Evolutionary conservation across 2,888 invertebrate species (phyloP).

Genomic region (Cephus nigrinus): DNA sequence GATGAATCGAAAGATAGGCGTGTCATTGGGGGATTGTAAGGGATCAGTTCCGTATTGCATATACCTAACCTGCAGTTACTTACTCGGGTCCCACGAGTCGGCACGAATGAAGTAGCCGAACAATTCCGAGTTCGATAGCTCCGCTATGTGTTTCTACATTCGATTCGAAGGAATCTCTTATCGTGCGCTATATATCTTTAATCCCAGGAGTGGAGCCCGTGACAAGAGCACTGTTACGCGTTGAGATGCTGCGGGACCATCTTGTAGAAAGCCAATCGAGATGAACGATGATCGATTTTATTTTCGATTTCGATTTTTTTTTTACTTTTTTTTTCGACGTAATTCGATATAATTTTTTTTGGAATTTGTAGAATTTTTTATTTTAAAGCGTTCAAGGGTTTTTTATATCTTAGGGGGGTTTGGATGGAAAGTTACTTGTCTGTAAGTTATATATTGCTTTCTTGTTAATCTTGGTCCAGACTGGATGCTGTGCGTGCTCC

Average conservation of each 20-base stretch:
- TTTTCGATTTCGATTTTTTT: background rate
- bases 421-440: background rate
- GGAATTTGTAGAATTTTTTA: background rate
- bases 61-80: background rate
- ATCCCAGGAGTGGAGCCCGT: constrained; percentile 39
- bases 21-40: background rate
- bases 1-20: background rate
- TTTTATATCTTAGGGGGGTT: background rate
- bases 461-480: background rate
- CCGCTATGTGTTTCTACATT: constrained; percentile 31
- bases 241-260: constrained; percentile 2
- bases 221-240: constrained; percentile 34
- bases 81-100: background rate
- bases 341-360: background rate
- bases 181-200: constrained; percentile 43
- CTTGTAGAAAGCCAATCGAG: constrained; percentile 14
- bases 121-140: background rate
- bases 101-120: background rate
- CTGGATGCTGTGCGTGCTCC: background rate
- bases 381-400: background rate
- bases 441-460: background rate
- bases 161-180: constrained; percentile 49
- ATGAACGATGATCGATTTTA: background rate
- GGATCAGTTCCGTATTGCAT: background rate
- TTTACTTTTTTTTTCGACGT: background rate